Base-by-base conservation (phyloP, 2,888 invertebrate species). In the Ceraclea dissimilis region DNA sequence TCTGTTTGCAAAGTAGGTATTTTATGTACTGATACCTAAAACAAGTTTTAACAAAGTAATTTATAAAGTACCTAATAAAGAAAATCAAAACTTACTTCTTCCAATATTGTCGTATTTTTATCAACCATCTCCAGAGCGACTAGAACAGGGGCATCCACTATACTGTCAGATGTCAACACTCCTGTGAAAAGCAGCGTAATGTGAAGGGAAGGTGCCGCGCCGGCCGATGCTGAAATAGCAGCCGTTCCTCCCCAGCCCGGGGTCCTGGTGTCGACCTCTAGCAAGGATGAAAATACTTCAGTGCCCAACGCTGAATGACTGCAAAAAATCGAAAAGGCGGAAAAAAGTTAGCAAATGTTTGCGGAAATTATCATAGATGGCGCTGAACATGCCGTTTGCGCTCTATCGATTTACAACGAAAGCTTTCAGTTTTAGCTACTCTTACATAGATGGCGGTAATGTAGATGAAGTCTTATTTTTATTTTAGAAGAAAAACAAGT, bases 181-280 rank as follows among this genome's bases (percentile, higher is more conserved):
- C 93, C 92, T 65, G 90, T 91, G 69, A 91, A 91, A 0, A 90
- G 81, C 2, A 92, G 71, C 0, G 89, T 88, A 39, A 92, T 70
- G 68, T 92, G 89, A 57, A 93, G 81, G 33, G 88, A 88, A 0
- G 92, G 90, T 0, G 88, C 84, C 1, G 88, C 84, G 0, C 89
- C 84, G 11, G 88, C 86, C 0, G 85, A 87, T 0, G 88, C 88
- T 0, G 91, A 89, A 1, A 93, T 86, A 31, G 92, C 85, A 1
- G 92, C 93, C 0, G 92, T 92, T 1, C 91, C 93, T 2, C 91
- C 92, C 91, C 93, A 65, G 8, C 71, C 60, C 2, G 66, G 64
- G 2, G 74, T 66, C 62, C 78, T 75, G 5, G 80, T 81, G 10
- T 77, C 72, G 2, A 80, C 75, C 64, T 84, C 84, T 65, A 93